phyloP scores from a whole-genome alignment of 2,888 invertebrate species.

The Pseudanteris insignis region DNA sequence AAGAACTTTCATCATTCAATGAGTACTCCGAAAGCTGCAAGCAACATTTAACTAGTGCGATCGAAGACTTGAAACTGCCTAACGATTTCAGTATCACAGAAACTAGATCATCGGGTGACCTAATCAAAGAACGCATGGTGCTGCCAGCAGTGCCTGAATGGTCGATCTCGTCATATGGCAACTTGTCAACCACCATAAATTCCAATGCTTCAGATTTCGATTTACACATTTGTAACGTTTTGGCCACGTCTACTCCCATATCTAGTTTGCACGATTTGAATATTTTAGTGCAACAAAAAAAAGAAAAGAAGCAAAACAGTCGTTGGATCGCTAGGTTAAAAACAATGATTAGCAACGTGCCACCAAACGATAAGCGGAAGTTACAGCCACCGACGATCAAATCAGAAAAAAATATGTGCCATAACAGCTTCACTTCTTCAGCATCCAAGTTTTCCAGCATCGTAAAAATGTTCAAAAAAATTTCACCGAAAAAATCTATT shows the following conservation, averaged over 20 bases:
- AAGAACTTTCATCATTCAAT: background rate
- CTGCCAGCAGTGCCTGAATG: background rate
- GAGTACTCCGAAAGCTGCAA: background rate
- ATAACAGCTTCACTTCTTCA: background rate
- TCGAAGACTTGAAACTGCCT: background rate
- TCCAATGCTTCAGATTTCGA: background rate
- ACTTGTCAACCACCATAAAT: background rate
- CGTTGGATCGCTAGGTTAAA: background rate
- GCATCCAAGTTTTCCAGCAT: slow-evolving; percentile 1
- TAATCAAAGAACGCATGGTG: background rate
- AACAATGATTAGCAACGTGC: background rate
- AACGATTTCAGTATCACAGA: background rate
- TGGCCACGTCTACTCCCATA: slow-evolving; percentile 5
- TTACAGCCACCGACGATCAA: background rate
- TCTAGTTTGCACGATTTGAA: slow-evolving; percentile 5
- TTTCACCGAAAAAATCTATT: slow-evolving; percentile 6
- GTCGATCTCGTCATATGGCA: background rate
- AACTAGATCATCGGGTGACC: background rate
- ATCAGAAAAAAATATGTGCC: background rate
- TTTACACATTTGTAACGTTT: background rate
- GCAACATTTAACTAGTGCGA: background rate
- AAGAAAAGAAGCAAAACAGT: background rate
- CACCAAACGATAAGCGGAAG: background rate
- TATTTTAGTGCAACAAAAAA: background rate
- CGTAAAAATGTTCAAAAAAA: slow-evolving; percentile 3